Conservation (phyloP, 2,797 vertebrate species). For the Eurystomus glaucurus region DNA sequence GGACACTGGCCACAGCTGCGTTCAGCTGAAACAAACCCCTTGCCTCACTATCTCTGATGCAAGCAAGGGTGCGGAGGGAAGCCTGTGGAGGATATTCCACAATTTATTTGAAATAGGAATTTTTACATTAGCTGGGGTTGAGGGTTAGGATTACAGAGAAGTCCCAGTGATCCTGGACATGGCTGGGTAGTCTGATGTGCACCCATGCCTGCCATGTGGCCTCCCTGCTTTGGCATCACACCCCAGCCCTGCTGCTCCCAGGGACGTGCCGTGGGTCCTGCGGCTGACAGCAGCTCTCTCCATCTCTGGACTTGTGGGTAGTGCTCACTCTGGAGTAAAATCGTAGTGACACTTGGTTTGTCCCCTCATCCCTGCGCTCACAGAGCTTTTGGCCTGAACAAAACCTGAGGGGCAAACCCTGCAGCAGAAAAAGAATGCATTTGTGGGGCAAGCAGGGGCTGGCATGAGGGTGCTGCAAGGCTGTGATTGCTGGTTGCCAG, state of each 20-base stretch:
- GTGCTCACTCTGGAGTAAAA: background rate
- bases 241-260: background rate
- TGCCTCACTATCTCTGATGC: fast-evolving
- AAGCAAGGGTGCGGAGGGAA: background rate
- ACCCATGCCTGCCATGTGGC: background rate
- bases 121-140: background rate
- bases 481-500: background rate
- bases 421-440: background rate
- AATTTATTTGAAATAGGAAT: background rate
- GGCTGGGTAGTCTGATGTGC: background rate
- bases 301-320: background rate
- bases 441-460: background rate
- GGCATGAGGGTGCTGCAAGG: background rate
- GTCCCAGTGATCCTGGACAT: background rate
- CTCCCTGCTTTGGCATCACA: background rate
- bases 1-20: fast-evolving
- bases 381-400: background rate
- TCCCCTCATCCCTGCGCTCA: background rate
- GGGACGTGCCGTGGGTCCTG: fast-evolving
- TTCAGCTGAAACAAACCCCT: fast-evolving
- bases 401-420: background rate
- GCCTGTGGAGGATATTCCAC: background rate
- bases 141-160: background rate
- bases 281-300: background rate
- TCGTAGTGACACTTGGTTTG: background rate